These are phyloP conservation scores for Dendropsophus ebraccatus DNA, from an alignment of 2,113 vertebrate genomes.

Conservation along the genomic window DNA sequence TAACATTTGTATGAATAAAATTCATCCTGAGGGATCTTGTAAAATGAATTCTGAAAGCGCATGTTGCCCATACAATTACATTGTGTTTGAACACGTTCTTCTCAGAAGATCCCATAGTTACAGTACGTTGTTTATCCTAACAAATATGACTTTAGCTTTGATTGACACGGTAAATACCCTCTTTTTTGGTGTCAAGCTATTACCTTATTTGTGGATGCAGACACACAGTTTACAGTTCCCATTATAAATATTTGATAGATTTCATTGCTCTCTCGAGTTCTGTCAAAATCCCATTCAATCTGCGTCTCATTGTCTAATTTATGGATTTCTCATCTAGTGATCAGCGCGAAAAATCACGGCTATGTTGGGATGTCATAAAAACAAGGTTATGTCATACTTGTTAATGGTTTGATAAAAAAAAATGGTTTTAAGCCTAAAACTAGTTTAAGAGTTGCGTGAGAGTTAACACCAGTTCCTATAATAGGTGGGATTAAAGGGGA, in stretches of 20 bases:
- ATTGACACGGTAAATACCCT: constrained; percentile 3
- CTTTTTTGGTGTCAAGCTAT: constrained; percentile 16
- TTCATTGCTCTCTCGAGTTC: background rate
- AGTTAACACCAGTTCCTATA: constrained; percentile 27
- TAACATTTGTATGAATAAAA: constrained; percentile 49
- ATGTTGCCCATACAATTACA: constrained; percentile 38
- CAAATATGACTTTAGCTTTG: no score
- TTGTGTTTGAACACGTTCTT: constrained; percentile 42
- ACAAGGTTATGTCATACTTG: constrained; percentile 2
- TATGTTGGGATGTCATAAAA: background rate
- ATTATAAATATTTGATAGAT: constrained; percentile 1
- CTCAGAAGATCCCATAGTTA: no score
- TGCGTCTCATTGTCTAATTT: no score
- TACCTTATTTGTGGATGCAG: constrained; percentile 15
- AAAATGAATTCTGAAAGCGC: constrained; percentile 33
- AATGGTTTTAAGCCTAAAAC: background rate
- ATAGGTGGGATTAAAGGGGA: constrained; percentile 55
- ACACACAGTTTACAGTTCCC: background rate
- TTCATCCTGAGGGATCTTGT: constrained; percentile 45
- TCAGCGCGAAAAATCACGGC: background rate
- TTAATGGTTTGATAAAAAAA: background rate
- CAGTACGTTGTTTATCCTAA: background rate
- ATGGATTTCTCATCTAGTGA: no score
- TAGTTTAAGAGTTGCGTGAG: constrained; percentile 50
- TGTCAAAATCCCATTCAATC: no score